These are phyloP conservation scores for Trinorchestia longiramus DNA, from an alignment of 1,140 invertebrate species.

Conservation along the genomic window DNA sequence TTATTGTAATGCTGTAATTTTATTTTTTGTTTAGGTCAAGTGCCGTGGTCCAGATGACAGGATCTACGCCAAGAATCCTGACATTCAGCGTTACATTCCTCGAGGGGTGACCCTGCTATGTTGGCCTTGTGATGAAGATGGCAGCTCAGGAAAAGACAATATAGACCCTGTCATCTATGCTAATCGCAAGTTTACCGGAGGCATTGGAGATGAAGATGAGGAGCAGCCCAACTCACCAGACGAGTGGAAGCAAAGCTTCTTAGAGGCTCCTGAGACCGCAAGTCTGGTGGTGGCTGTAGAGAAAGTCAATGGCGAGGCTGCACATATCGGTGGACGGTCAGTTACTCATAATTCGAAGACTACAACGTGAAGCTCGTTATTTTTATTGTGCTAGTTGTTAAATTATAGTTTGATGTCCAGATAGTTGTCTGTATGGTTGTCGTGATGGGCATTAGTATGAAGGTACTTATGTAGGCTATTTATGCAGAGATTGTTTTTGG, in stretches of 20 bases:
- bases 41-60: slow-evolving; percentile 48
- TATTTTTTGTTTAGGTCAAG: neutral
- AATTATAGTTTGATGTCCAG: no score
- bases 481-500: no score
- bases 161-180: slow-evolving; percentile 69
- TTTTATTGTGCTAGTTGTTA: neutral
- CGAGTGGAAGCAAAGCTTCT: slow-evolving; percentile 69
- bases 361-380: neutral
- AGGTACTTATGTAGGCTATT: no score
- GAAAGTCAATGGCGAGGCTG: slow-evolving; percentile 74
- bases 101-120: slow-evolving; percentile 13
- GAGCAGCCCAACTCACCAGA: slow-evolving; percentile 69
- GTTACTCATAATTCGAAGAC: neutral
- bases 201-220: slow-evolving; percentile 74
- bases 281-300: slow-evolving; percentile 69
- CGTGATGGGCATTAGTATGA: no score
- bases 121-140: neutral
- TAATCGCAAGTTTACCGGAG: slow-evolving; percentile 73
- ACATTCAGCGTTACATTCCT: slow-evolving; percentile 38
- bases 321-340: slow-evolving; percentile 71
- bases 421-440: no score
- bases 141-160: neutral
- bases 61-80: slow-evolving; percentile 26
- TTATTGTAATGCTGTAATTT: neutral
- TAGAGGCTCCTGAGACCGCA: slow-evolving; percentile 62